phyloP scores from a whole-genome alignment of 2,797 vertebrate genomes.

The Pachyuromys duprasi region DNA sequence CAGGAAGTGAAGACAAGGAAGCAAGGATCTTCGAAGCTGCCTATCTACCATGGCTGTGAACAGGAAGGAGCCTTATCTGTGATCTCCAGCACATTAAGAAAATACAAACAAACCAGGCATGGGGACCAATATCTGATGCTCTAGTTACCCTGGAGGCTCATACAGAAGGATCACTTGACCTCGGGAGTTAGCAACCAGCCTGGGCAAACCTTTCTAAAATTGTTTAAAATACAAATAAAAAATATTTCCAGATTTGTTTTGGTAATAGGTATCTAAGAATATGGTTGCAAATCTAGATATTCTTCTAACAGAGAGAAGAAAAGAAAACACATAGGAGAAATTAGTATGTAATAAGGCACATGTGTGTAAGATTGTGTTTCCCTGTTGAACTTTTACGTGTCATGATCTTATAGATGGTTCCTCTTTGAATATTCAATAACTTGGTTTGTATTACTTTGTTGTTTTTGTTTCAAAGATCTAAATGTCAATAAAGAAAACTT shows the following conservation, averaged over 20 bases:
- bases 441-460: not conserved
- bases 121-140: too few species aligned
- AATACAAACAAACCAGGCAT: not conserved
- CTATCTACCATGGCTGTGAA: not conserved
- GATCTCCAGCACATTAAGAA: not conserved
- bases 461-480: not conserved
- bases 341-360: not conserved
- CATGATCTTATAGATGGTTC: not conserved
- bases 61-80: not conserved
- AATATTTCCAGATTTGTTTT: not conserved
- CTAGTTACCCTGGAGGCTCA: not conserved
- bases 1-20: accelerated
- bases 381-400: not conserved
- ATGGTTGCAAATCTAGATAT: not conserved
- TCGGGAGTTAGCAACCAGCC: not conserved
- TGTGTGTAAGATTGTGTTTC: not conserved
- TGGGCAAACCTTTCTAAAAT: not conserved
- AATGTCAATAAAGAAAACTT: not conserved
- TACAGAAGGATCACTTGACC: not conserved
- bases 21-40: too few species aligned
- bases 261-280: not conserved
- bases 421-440: not conserved
- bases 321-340: not conserved
- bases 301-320: not conserved
- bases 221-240: not conserved